phyloP scores from a whole-genome alignment of 2,888 invertebrate genomes.

The Lochmaea crataegi region DNA sequence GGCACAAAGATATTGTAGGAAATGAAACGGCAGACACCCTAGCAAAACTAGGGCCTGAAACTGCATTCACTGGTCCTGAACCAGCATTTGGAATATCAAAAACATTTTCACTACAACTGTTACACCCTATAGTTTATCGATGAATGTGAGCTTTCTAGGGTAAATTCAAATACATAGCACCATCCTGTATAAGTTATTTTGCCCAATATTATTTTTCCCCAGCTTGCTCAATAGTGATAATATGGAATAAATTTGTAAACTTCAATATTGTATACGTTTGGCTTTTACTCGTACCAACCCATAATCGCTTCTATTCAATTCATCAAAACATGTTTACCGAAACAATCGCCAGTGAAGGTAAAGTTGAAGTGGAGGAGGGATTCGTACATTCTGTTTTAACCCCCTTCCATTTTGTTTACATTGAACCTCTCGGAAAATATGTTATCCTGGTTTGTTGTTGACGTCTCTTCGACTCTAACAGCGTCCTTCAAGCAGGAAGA shows the following conservation, averaged over 20 bases:
- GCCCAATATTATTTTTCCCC: too few species aligned
- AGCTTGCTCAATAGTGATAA: not conserved
- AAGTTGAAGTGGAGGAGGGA: not conserved
- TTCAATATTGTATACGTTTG: not conserved
- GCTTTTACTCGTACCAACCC: not conserved
- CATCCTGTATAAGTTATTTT: too few species aligned
- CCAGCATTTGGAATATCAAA: too few species aligned
- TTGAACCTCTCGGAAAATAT: conserved; percentile 22
- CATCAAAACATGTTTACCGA: not conserved
- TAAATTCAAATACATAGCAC: too few species aligned
- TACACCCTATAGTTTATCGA: too few species aligned
- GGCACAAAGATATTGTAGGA: too few species aligned
- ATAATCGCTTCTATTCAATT: not conserved
- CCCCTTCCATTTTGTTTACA: conserved; percentile 33
- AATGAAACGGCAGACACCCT: too few species aligned
- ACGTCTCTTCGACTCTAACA: conserved; percentile 22
- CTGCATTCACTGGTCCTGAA: too few species aligned
- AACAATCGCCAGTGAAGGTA: not conserved
- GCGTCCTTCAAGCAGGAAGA: conserved; percentile 23
- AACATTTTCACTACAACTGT: too few species aligned
- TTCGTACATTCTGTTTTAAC: conserved; percentile 6
- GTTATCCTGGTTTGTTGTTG: conserved; percentile 36
- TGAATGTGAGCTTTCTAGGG: too few species aligned
- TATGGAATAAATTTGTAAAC: not conserved
- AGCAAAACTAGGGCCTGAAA: too few species aligned